Base-by-base conservation (phyloP, 2,113 vertebrate species). In the Apistogramma diplotaenia region DNA sequence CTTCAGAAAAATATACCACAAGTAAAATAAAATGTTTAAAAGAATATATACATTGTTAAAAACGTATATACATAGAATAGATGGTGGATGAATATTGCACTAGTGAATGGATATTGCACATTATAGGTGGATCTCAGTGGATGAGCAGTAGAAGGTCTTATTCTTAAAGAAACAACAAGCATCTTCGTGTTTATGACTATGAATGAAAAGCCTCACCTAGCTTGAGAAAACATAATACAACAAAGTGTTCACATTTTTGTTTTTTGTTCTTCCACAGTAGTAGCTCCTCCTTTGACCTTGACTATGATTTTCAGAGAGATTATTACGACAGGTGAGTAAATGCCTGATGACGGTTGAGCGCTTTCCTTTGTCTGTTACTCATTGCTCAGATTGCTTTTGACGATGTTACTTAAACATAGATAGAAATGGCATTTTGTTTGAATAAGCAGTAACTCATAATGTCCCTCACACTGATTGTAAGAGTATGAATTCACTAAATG, bases 301-400 rank as follows among this genome's bases (percentile, higher is more conserved):
- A 97, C 84, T 97, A 96, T 62, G 97, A 97, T 87, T 97, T 97
- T 82, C 96, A 97, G 75, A 95, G 96, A 76, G 97, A 97, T 90
- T 97, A 97, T 88, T 97, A 97, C 16, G 96, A 97, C 93, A 95
- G 96, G 97, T 97, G 91, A 87, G 94, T 91, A 70, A 25, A n/a
- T 51, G 18, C 2, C 25, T 70, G 23, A 11, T 0, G 0, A 29
- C 27, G 6, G 5, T 4, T 13, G 25, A 51, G 5, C 1, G 65
- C 25, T 29, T 70, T 51, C 19, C 25, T 5, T 67, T 67, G 62
- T 67, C 46, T 19, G 3, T 51, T 3, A 16, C 27, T 70, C 46
- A 43, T 70, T 70, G 13, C 53, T 23, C 2, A 70, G 23, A 49
- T 70, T 25, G 19, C 19, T 43, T 23, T 70, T 70, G 62, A 70